Evolutionary conservation across 2,797 vertebrate genomes (phyloP).

Genomic region (Peromyscus attwateri): DNA sequence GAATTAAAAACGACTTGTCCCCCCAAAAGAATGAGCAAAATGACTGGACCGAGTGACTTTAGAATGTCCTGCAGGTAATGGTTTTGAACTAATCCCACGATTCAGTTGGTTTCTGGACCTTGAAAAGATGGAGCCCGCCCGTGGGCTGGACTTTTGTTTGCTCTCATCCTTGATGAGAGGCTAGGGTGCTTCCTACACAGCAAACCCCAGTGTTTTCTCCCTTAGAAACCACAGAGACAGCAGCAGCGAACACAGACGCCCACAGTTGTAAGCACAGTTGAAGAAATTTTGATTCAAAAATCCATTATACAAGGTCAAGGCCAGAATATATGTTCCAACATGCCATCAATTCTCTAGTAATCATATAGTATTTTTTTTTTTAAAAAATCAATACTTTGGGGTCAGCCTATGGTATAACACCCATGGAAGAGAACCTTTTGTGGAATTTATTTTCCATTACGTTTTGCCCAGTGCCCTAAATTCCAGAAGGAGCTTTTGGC

Average conservation of each 20-base stretch:
- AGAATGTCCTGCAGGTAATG: not conserved
- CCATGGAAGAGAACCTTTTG: constrained; percentile 63
- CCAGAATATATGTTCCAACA: constrained; percentile 74
- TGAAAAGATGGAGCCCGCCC: not conserved
- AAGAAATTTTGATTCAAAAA: constrained; percentile 77
- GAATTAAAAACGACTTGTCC: not conserved
- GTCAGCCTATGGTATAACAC: constrained; percentile 62
- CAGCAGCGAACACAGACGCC: constrained; percentile 4
- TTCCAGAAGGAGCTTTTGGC: constrained; percentile 56
- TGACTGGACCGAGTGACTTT: not conserved
- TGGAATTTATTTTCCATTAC: constrained; percentile 81
- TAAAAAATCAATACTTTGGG: constrained; percentile 65
- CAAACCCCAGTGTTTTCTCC: constrained; percentile 21
- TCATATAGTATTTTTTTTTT: constrained; percentile 72
- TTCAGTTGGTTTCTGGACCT: not conserved
- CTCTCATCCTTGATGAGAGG: not conserved
- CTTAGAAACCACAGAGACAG: constrained; percentile 52
- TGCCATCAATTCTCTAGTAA: constrained; percentile 75
- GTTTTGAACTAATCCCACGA: not conserved
- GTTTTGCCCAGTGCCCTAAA: constrained; percentile 63
- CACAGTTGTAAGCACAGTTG: constrained; percentile 29
- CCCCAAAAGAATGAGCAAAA: not conserved
- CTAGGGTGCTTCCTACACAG: not conserved
- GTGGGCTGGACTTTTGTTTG: not conserved
- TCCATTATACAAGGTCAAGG: constrained; percentile 69